These are phyloP conservation scores for Muntiacus muntjak DNA, from an alignment of 2,113 vertebrate genomes.

Conservation along the genomic window DNA sequence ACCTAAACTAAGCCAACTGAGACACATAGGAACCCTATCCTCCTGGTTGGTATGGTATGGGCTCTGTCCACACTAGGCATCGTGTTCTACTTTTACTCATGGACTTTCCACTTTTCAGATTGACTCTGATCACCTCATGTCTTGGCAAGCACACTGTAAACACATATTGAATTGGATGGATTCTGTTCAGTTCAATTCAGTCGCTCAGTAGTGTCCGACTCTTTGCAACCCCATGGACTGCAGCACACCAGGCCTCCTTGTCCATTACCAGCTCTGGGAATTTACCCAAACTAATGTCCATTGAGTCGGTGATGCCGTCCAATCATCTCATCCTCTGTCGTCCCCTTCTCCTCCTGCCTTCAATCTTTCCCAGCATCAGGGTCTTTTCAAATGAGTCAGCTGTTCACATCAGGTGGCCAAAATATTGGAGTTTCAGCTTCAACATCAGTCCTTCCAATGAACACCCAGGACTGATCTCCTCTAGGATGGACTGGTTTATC, in stretches of 20 bases:
- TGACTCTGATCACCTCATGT: neutral
- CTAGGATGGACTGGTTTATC: neutral
- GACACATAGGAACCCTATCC: neutral
- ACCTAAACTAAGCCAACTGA: neutral
- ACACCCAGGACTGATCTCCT: neutral
- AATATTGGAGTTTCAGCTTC: neutral
- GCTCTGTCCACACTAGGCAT: too few relatives aligned
- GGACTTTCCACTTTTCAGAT: neutral
- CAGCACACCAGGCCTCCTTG: neutral
- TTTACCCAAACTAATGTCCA: neutral
- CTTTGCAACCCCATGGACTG: fast-evolving
- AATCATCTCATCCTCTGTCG: neutral
- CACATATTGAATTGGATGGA: neutral
- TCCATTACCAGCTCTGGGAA: neutral
- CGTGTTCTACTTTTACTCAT: neutral
- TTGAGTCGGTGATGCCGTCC: neutral
- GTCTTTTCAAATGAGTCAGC: neutral
- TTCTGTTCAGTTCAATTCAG: neutral
- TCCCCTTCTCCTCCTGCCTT: neutral
- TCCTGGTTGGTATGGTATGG: neutral
- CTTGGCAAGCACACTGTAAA: neutral
- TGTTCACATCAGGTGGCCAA: neutral
- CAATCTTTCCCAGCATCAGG: neutral
- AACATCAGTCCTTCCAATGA: neutral
- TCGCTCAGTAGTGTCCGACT: fast-evolving